These are phyloP conservation scores for Monochamus alternatus DNA, from an alignment of 2,888 invertebrate genomes.

Conservation along the genomic window DNA sequence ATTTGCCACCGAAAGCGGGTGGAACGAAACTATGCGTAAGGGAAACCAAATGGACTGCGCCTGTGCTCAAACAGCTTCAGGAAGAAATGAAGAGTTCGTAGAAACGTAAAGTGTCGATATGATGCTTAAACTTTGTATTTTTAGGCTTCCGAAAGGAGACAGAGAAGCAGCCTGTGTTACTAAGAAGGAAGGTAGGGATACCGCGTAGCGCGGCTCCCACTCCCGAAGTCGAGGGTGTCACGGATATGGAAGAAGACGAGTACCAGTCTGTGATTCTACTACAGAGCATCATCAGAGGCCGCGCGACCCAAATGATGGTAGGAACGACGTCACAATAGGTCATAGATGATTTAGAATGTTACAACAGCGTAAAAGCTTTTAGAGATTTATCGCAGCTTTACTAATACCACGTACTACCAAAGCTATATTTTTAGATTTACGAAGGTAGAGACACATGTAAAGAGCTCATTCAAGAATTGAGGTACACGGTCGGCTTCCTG, in stretches of 20 bases:
- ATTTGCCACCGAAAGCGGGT: conserved; percentile 65
- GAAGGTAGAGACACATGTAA: conserved; percentile 80
- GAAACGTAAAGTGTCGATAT: neutral
- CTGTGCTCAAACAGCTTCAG: conserved; percentile 75
- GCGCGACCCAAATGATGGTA: conserved; percentile 83
- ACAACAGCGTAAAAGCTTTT: neutral
- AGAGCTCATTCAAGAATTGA: conserved; percentile 82
- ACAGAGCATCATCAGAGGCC: conserved; percentile 80
- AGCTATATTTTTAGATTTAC: conserved; percentile 74
- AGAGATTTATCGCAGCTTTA: neutral
- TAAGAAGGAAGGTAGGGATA: conserved; percentile 58
- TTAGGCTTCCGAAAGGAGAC: conserved; percentile 54
- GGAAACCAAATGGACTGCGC: conserved; percentile 79
- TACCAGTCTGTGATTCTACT: conserved; percentile 76
- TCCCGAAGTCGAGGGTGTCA: conserved; percentile 62
- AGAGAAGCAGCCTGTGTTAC: conserved; percentile 52
- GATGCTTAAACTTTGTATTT: neutral
- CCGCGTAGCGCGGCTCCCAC: conserved; percentile 56
- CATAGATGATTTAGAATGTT: neutral
- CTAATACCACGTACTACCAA: neutral
- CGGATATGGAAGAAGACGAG: conserved; percentile 68
- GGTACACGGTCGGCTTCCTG: conserved; percentile 79
- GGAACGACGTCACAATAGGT: conserved; percentile 27
- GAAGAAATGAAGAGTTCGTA: conserved; percentile 74
- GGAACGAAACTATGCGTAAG: conserved; percentile 73